Evolutionary conservation across 2,113 vertebrate species (phyloP).

Genomic region (Ptilorrhoa leucosticta): DNA sequence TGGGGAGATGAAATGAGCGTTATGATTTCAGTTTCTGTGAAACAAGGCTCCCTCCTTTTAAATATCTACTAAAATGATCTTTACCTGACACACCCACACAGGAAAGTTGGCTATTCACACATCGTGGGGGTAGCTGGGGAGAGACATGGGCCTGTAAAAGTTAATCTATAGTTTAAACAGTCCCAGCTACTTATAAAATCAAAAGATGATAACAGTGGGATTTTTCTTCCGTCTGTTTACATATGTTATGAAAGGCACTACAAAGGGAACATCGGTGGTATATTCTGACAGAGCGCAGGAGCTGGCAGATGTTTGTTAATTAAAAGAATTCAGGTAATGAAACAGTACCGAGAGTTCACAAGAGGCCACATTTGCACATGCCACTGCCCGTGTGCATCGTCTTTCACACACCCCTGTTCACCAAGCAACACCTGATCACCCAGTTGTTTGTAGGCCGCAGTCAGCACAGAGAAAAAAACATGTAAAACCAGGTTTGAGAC

Average conservation of each 20-base stretch:
- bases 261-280: conserved; percentile 40
- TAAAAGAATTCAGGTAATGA: conserved; percentile 72
- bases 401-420: background rate
- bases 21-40: background rate
- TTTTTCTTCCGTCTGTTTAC: conserved; percentile 59
- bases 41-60: background rate
- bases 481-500: background rate
- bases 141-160: background rate
- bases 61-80: background rate
- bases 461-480: background rate
- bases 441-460: background rate
- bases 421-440: conserved; percentile 35
- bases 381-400: background rate
- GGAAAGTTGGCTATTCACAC: background rate
- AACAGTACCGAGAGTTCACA: conserved; percentile 25
- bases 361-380: background rate
- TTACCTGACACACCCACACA: background rate
- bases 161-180: conserved; percentile 31
- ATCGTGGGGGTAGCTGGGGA: background rate
- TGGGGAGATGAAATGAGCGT: fast-evolving
- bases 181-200: conserved; percentile 22
- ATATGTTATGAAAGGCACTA: conserved; percentile 43
- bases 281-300: conserved; percentile 55
- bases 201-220: conserved; percentile 8
- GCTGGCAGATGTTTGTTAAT: conserved; percentile 76